Evolutionary conservation across 1,140 invertebrate species (phyloP).

Genomic region (Nasonia giraulti): DNA sequence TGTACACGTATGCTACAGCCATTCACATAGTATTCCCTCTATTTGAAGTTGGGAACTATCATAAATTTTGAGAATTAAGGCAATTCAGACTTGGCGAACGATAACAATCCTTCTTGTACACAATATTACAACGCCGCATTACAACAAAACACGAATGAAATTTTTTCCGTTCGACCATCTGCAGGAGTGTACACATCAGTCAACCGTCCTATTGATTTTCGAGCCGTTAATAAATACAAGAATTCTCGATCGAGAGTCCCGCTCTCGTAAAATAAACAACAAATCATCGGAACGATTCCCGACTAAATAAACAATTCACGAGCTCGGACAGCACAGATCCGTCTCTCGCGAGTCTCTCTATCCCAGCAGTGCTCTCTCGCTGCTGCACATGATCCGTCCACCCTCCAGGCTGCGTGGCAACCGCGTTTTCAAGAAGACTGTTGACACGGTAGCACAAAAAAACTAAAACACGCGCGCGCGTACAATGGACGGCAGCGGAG

Average conservation of each 20-base stretch:
- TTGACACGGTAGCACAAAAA: conserved; percentile 20
- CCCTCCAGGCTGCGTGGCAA: not conserved
- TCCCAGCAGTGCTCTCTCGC: not conserved
- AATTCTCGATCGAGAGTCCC: not conserved
- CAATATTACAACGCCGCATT: too few relatives aligned
- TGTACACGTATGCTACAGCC: too few relatives aligned
- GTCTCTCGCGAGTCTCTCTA: not conserved
- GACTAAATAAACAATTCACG: not conserved
- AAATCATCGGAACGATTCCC: not conserved
- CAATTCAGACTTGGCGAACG: too few relatives aligned
- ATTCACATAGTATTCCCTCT: too few relatives aligned
- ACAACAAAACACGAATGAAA: too few relatives aligned
- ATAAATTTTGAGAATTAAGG: too few relatives aligned
- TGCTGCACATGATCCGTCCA: not conserved
- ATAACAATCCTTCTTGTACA: too few relatives aligned
- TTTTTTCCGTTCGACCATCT: too few relatives aligned
- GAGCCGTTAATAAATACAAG: not conserved
- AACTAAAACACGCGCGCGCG: not conserved
- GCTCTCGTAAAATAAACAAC: not conserved
- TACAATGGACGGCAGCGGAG: not conserved
- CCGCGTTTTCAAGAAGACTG: conserved; percentile 7
- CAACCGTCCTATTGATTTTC: too few relatives aligned
- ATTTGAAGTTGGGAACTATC: too few relatives aligned
- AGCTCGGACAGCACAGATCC: not conserved
- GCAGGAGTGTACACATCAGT: too few relatives aligned